phyloP scores from a whole-genome alignment of 2,113 vertebrate genomes.

The Ceratotherium simum region DNA sequence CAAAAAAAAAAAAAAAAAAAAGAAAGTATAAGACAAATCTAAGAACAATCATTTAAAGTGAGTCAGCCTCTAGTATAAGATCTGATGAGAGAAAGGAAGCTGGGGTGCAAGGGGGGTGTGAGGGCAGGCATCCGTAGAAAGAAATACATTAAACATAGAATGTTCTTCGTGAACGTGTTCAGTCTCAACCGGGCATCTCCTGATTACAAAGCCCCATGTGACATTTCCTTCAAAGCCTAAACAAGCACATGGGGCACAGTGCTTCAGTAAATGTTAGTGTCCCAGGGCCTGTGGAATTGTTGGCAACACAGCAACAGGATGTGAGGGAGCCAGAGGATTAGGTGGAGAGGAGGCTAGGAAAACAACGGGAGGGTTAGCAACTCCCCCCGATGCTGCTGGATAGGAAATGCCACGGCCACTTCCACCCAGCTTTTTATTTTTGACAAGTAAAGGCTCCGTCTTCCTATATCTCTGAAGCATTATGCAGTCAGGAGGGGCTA shows the following conservation, averaged over 20 bases:
- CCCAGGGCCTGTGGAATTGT: conserved; percentile 26
- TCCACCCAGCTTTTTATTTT: not conserved
- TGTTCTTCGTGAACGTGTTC: conserved; percentile 35
- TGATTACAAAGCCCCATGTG: conserved; percentile 32
- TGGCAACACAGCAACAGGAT: conserved; percentile 62
- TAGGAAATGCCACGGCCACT: conserved; percentile 26
- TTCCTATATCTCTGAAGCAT: conserved; percentile 12
- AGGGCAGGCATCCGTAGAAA: not conserved
- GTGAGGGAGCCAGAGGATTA: conserved; percentile 50
- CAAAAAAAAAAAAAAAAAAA: no score
- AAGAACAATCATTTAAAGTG: not conserved
- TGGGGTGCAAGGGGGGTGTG: not conserved
- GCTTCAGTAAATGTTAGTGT: conserved; percentile 35
- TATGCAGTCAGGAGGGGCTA: not conserved
- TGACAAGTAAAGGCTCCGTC: not conserved
- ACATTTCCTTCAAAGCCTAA: conserved; percentile 54
- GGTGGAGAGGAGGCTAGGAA: conserved; percentile 18
- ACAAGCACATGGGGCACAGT: not conserved
- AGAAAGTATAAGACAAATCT: not conserved
- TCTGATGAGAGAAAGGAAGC: conserved; percentile 37
- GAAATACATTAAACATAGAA: conserved; percentile 33
- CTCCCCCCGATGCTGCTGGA: conserved; percentile 6
- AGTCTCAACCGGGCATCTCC: not conserved
- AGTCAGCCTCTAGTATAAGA: not conserved
- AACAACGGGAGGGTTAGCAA: not conserved